Conservation (phyloP, 2,797 vertebrate species). For the Sciaenops ocellatus region DNA sequence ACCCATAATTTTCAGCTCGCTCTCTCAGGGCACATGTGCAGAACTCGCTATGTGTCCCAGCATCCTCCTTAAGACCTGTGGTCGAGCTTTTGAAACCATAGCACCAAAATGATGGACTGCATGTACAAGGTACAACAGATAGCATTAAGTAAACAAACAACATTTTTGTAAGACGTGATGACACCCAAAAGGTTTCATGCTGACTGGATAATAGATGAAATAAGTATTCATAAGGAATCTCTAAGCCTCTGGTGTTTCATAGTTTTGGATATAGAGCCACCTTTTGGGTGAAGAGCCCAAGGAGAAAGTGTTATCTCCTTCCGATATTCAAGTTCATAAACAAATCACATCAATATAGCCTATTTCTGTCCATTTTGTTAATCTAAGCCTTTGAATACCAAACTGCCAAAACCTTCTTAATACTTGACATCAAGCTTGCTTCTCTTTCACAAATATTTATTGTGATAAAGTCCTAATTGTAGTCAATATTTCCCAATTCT, state of each 20-base stretch:
- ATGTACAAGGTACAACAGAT: conserved; percentile 20
- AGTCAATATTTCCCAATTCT: not conserved
- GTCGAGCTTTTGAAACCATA: too few species aligned
- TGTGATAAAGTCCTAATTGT: not conserved
- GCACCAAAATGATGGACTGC: too few species aligned
- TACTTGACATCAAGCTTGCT: not conserved
- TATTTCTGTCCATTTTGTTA: not conserved
- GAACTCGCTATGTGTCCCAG: too few species aligned
- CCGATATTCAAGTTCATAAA: not conserved
- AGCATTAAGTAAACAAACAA: conserved; percentile 15
- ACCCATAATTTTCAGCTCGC: too few species aligned
- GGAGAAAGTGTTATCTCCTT: not conserved
- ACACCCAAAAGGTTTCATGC: not conserved
- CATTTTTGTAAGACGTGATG: conserved; percentile 9
- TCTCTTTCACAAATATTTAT: not conserved
- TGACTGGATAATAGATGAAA: not conserved
- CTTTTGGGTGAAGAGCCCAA: not conserved
- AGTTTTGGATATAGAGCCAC: not conserved
- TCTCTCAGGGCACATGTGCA: too few species aligned
- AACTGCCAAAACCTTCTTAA: too few species aligned
- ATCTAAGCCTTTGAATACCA: not conserved
- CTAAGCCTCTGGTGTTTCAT: not conserved
- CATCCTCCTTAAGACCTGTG: too few species aligned
- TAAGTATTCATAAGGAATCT: too few species aligned
- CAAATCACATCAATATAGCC: not conserved